These are phyloP conservation scores for Podargus strigoides DNA, from an alignment of 2,797 vertebrate genomes.

Conservation along the genomic window DNA sequence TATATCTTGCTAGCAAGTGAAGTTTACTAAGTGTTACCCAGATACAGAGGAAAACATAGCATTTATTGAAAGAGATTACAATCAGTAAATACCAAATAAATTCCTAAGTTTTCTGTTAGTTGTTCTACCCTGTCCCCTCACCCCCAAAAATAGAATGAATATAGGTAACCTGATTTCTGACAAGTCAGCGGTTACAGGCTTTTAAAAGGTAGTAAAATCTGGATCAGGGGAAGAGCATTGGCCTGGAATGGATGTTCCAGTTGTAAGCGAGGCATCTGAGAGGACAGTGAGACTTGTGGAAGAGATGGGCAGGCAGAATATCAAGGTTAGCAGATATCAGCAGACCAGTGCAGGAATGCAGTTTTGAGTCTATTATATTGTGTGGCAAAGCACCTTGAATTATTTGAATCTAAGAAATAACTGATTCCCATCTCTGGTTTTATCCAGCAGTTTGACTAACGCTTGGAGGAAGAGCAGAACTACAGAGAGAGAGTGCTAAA, in stretches of 20 bases:
- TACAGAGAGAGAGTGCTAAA: neutral
- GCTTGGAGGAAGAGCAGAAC: neutral
- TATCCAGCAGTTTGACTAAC: neutral
- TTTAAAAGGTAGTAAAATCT: neutral
- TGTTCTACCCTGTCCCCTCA: neutral
- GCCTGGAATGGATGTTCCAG: neutral
- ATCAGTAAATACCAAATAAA: neutral
- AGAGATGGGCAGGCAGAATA: neutral
- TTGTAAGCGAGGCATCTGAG: neutral
- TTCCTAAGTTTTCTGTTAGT: neutral
- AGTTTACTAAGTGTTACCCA: neutral
- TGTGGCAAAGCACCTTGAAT: neutral
- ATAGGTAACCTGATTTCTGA: slow-evolving; percentile 28
- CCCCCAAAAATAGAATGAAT: neutral
- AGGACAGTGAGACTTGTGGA: neutral
- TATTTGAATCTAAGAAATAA: neutral
- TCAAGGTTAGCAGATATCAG: neutral
- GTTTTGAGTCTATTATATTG: neutral
- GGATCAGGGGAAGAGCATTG: neutral
- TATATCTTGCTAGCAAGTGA: neutral
- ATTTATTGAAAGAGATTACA: neutral
- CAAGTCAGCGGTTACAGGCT: neutral
- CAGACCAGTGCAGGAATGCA: neutral
- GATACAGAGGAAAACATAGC: neutral
- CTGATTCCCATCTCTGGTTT: neutral